Evolutionary conservation across 2,888 invertebrate genomes (phyloP), one percentile per base, ranked within the genome.

Genomic region (Lasius platythorax): DNA sequence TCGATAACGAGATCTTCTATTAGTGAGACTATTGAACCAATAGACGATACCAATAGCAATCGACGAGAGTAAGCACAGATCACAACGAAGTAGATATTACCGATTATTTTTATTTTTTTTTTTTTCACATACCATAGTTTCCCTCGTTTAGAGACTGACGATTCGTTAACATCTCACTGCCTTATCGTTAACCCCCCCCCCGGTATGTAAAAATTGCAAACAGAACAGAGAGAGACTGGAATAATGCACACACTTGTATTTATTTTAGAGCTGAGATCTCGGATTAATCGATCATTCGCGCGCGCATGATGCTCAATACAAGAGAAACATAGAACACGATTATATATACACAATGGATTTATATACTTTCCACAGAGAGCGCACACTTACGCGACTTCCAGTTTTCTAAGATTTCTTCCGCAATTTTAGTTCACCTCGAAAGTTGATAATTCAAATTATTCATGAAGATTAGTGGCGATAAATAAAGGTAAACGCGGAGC

Each of bases 111-210:
- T 23, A 23, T 23, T 23, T 86, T 90, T 83, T 88, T 88, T 85
- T 87, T 83, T 85, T 84, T 88, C 46, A 86, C 61, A 76, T 18
- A 18, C 37, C 37, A 37, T 84, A 85, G 79, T 83, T 83, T 81
- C 79, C 78, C 75, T 74, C 43, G 56, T 82, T 66, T 85, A 85
- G 85, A 79, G 84, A 87, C 85, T 87, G 85, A 84, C 66, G 30
- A 75, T 85, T 84, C 67, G 82, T 73, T 82, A 88, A 89, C 78
- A 86, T 87, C 70, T 83, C 91, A 91, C 91, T 91, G 91, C 91
- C 91, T 91, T 91, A 87, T 78, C 70, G 85, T 85, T 82, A 86
- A 91, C 89, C 88, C 91, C 87, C 91, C 87, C 18, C 85, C 76
- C 70, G 75, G 23, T 63, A 9, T 23, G 23, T 23, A 23, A 23